phyloP scores from a whole-genome alignment of 2,113 vertebrate species.

The Rhodinocichla rosea region DNA sequence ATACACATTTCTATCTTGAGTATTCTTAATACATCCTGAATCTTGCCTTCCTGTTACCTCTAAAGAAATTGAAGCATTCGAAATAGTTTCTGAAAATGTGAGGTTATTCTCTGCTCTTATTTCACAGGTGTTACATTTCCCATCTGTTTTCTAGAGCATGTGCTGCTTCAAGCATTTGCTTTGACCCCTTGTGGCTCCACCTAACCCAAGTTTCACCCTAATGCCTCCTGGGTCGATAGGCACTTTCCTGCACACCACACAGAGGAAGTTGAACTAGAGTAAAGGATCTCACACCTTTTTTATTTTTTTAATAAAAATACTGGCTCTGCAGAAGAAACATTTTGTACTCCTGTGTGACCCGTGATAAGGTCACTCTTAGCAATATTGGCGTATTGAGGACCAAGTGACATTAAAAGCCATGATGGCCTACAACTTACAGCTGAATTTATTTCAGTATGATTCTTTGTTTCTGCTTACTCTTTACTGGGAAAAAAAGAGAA shows the following conservation, averaged over 20 bases:
- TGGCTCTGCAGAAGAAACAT: neutral
- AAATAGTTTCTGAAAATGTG: neutral
- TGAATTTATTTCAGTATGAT: neutral
- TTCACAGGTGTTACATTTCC: neutral
- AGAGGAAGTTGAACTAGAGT: neutral
- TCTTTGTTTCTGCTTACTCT: neutral
- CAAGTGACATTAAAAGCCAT: neutral
- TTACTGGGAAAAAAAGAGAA: neutral
- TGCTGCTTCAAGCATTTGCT: neutral
- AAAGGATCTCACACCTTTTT: neutral
- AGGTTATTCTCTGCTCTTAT: neutral
- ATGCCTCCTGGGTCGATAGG: neutral
- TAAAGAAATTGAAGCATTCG: neutral
- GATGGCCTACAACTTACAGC: neutral
- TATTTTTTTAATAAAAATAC: neutral
- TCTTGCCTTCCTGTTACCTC: neutral
- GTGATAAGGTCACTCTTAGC: neutral
- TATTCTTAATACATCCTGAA: neutral
- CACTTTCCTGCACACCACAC: neutral
- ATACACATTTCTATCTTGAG: neutral
- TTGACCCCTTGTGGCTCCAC: neutral
- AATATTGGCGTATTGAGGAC: rapidly evolving
- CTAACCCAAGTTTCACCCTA: neutral
- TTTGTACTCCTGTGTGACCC: neutral
- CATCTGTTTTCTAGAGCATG: neutral